Conservation (phyloP, 2,888 invertebrate species). For the Caenorhabditis virilis region DNA sequence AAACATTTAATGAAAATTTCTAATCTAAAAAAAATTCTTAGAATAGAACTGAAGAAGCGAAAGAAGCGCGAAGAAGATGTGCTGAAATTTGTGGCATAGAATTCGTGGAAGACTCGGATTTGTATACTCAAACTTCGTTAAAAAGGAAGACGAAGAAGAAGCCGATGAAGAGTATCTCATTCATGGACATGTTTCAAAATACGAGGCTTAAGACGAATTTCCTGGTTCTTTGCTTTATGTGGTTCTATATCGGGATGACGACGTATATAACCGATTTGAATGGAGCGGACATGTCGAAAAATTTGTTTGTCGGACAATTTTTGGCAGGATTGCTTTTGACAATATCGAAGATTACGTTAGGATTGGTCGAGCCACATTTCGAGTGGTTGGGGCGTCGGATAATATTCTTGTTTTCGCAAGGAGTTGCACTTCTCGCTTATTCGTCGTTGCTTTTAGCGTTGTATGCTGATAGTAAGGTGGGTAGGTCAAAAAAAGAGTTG, state of each 20-base stretch:
- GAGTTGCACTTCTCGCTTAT: constrained; percentile 19
- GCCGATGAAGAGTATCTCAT: constrained; percentile 19
- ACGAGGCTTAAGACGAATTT: constrained; percentile 14
- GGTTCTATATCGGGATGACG: constrained; percentile 34
- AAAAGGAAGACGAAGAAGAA: not conserved
- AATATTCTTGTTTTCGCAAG: constrained; percentile 16
- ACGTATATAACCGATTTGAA: constrained; percentile 35
- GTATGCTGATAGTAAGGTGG: constrained; percentile 19
- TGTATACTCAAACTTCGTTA: too few relatives aligned
- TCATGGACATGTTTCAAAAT: constrained; percentile 14
- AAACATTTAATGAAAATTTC: too few relatives aligned
- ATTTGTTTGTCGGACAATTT: constrained; percentile 34
- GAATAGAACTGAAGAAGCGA: constrained; percentile 13
- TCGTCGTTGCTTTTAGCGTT: constrained; percentile 13
- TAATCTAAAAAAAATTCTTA: too few relatives aligned
- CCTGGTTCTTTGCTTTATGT: constrained; percentile 16
- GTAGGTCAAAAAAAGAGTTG: too few relatives aligned
- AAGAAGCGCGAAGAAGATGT: constrained; percentile 8
- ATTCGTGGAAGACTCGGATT: constrained; percentile 1
- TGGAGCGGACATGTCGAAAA: constrained; percentile 29
- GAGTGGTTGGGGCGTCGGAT: constrained; percentile 26
- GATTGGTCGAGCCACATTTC: constrained; percentile 23
- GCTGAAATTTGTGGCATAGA: constrained; percentile 15
- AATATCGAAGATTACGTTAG: constrained; percentile 27
- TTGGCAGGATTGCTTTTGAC: constrained; percentile 25